phyloP scores from a whole-genome alignment of 2,888 invertebrate genomes.

The Meteorus cinctellus region DNA sequence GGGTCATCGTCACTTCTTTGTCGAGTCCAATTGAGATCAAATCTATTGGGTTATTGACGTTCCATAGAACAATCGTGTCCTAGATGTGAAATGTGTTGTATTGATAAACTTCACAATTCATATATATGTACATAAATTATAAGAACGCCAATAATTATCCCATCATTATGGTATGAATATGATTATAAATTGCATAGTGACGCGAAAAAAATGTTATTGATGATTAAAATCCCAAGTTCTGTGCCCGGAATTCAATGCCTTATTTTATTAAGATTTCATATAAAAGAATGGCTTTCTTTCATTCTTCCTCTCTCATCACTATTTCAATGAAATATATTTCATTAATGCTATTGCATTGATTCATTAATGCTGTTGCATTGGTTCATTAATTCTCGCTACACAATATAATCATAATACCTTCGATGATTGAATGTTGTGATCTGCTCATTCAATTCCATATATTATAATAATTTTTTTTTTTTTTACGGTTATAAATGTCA shows the following conservation, averaged over 20 bases:
- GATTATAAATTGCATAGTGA: background rate
- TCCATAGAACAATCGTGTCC: background rate
- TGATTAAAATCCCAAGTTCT: background rate
- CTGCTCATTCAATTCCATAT: no score
- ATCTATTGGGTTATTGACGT: slow-evolving; percentile 18
- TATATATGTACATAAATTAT: background rate
- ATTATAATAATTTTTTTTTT: no score
- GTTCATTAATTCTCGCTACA: no score
- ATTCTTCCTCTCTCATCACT: background rate
- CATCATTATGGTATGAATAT: background rate
- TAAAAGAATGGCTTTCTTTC: background rate
- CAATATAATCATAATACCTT: no score
- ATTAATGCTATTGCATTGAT: no score
- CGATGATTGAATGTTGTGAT: no score
- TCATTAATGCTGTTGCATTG: no score
- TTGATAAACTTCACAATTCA: background rate
- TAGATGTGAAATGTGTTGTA: background rate
- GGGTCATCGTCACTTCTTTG: slow-evolving; percentile 2
- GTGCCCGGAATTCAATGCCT: background rate
- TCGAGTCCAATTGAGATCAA: background rate
- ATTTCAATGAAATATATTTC: no score
- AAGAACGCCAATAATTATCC: background rate
- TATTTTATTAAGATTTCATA: background rate
- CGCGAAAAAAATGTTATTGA: background rate
- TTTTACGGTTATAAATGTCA: no score